Evolutionary conservation across 2,888 invertebrate genomes (phyloP).

Genomic region (Noctua janthina): DNA sequence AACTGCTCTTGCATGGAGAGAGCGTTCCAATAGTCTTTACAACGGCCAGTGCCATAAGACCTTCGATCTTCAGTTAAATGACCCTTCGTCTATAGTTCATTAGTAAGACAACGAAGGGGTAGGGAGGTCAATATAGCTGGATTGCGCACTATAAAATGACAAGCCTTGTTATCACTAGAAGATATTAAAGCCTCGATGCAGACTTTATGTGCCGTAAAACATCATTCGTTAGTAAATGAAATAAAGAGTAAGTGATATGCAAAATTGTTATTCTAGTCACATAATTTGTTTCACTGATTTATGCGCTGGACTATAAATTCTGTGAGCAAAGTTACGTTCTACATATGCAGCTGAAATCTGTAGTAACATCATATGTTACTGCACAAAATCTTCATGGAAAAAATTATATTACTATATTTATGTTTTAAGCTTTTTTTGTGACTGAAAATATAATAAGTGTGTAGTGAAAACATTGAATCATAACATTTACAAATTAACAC

Average conservation of each 20-base stretch:
- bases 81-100: constrained; percentile 57
- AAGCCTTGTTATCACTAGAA: constrained; percentile 77
- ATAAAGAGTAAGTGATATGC: constrained; percentile 69
- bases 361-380: neutral
- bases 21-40: constrained; percentile 65
- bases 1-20: constrained; percentile 68
- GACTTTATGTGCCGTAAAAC: constrained; percentile 79
- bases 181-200: constrained; percentile 69
- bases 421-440: neutral
- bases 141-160: constrained; percentile 68
- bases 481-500: neutral
- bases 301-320: constrained; percentile 64
- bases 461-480: neutral
- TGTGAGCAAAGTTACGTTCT: constrained; percentile 34
- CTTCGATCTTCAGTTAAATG: constrained; percentile 60
- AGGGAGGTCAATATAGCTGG: constrained; percentile 67
- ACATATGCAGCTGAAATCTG: constrained; percentile 41
- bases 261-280: constrained; percentile 62
- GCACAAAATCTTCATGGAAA: too few relatives aligned
- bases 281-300: constrained; percentile 69
- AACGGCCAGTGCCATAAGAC: constrained; percentile 63
- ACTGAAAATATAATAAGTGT: neutral
- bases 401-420: too few relatives aligned
- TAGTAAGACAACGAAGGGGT: constrained; percentile 37
- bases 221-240: constrained; percentile 75